Base-by-base conservation (phyloP, 2,113 vertebrate species). In the Etheostoma spectabile region DNA sequence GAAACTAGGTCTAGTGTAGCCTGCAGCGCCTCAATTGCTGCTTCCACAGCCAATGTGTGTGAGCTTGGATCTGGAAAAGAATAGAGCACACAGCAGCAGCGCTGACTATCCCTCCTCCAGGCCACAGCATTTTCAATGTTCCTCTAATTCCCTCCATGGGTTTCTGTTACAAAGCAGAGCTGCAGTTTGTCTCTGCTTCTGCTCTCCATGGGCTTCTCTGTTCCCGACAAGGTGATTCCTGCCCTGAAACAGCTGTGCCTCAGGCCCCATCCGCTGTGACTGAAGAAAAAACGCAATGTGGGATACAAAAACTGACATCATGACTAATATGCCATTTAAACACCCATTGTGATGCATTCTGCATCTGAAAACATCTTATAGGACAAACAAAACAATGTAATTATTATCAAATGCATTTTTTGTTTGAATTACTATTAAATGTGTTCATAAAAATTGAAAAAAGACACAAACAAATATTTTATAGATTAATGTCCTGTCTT, bases 1-100 rank as follows among this genome's bases (percentile, higher is more conserved):
- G 88, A 94, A 95, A 93, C 76, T 94, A 92, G 95, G 95, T 95
- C 95, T 95, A 69, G 83, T 92, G 91, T 94, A 88, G 91, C 95
- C 94, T 6, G 83, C 94, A 93, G 95, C 93, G 69, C 65, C 84
- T 88, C 87, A 82, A 70, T 90, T 55, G 70, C 89, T 90, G 82
- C 87, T 90, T 94, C 93, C 88, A 73, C 87, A 56, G 88, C 87
- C 91, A 84, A 93, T 93, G 90, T 91, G 88, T 80, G 82, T 6
- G 86, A 86, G 92, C 86, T 74, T 33, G 74, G 88, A 88, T 91
- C 88, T 90, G 84, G 78, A 88, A 73, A 80, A 90, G 88, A 94
- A 88, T 74, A 82, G 76, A 82, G 88, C 76, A 49, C 55, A 24
- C 89, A 82, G 85, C 90, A 78, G 83, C 85, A 53, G 85, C 33